Conservation (phyloP, 2,888 invertebrate genomes). For the Bombylius discolor region DNA sequence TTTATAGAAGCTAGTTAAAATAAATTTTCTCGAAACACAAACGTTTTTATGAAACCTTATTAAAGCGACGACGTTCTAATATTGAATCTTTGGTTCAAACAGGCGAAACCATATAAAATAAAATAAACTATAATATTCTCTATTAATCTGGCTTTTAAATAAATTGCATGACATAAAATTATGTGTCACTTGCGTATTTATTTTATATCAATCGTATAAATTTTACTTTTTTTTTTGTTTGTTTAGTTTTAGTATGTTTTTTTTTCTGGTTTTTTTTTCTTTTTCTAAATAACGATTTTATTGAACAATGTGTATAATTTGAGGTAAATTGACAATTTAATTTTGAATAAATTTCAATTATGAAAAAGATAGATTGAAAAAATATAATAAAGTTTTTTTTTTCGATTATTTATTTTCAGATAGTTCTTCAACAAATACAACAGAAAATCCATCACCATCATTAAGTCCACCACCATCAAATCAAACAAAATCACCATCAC, state of each 20-base stretch:
- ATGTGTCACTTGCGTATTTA: constrained; percentile 17
- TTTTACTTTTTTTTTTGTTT: background rate
- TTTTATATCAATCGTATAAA: background rate
- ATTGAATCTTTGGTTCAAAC: constrained; percentile 4
- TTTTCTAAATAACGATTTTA: no score
- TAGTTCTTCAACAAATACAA: constrained; percentile 58
- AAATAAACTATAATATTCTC: background rate
- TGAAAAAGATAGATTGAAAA: no score
- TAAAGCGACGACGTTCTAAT: constrained; percentile 11
- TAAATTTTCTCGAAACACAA: constrained; percentile 6
- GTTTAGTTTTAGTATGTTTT: no score
- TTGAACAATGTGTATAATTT: no score
- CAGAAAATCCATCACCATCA: constrained; percentile 50
- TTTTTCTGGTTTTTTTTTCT: no score
- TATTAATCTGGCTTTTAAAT: constrained; percentile 19
- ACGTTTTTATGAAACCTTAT: constrained; percentile 13
- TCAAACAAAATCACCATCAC: constrained; percentile 39
- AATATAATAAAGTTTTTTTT: no score
- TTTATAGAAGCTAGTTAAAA: constrained; percentile 1
- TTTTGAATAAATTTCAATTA: no score
- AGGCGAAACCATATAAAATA: constrained; percentile 3
- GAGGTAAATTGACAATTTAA: no score
- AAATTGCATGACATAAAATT: constrained; percentile 22
- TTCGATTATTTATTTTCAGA: constrained; percentile 41
- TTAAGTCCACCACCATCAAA: constrained; percentile 47